Evolutionary conservation across 2,113 vertebrate genomes (phyloP).

Genomic region (Cephalopholis sonnerati): DNA sequence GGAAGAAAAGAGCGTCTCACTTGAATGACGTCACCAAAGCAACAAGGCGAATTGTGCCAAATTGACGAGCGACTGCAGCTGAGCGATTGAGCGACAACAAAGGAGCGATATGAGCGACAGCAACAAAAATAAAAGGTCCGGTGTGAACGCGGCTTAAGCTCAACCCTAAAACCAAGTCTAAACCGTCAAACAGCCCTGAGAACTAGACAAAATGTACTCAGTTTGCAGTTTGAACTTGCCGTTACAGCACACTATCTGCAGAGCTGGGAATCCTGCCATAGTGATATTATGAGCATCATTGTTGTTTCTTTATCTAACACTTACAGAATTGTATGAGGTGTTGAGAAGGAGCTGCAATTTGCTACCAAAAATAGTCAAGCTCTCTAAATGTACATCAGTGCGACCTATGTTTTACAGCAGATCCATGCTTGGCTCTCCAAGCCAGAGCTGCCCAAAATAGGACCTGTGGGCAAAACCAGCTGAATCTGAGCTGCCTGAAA

Average conservation of each 20-base stretch:
- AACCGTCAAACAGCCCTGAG: neutral
- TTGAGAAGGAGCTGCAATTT: constrained; percentile 25
- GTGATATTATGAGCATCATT: constrained; percentile 20
- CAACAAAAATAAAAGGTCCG: too few relatives aligned
- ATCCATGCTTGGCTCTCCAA: constrained; percentile 41
- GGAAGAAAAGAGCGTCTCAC: too few relatives aligned
- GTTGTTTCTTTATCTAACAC: constrained; percentile 8
- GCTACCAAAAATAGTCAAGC: constrained; percentile 25
- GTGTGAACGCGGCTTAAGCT: too few relatives aligned
- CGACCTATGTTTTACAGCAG: constrained; percentile 34
- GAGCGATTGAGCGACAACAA: too few relatives aligned
- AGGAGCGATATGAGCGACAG: too few relatives aligned
- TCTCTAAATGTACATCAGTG: constrained; percentile 42
- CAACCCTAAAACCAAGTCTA: neutral
- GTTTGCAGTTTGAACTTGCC: neutral
- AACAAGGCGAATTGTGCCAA: too few relatives aligned
- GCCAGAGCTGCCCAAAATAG: constrained; percentile 59
- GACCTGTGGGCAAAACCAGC: constrained; percentile 62
- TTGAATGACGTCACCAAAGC: too few relatives aligned
- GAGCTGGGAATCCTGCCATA: constrained; percentile 31
- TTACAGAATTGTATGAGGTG: constrained; percentile 21
- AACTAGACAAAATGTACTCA: neutral
- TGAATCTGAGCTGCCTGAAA: constrained; percentile 54
- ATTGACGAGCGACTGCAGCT: too few relatives aligned
- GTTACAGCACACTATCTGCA: constrained; percentile 5